Percentiles rank a stretch among this genome's conserved stretches.
These are phyloP conservation scores for Teinopalpus imperialis DNA, from an alignment of 2,888 invertebrate species.

Conservation along the genomic window DNA sequence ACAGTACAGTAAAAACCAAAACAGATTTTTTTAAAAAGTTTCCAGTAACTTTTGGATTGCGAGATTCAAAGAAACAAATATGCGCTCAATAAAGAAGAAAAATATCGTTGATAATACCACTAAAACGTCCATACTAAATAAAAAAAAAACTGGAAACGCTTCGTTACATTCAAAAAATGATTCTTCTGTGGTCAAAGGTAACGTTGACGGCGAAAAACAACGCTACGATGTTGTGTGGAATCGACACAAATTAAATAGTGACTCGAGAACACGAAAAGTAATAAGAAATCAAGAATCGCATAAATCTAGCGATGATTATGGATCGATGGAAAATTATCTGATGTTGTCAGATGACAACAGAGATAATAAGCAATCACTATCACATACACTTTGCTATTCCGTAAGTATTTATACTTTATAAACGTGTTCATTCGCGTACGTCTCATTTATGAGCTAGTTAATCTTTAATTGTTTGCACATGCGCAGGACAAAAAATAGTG, in stretches of 20 bases:
- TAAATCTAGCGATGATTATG: slow-evolving; percentile 18
- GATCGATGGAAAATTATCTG: slow-evolving; percentile 38
- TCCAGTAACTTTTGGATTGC: slow-evolving; percentile 17
- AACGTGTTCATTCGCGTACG: no score
- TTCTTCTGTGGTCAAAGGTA: slow-evolving; percentile 52
- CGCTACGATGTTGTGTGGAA: slow-evolving; percentile 52
- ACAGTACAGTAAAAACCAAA: slow-evolving; percentile 21
- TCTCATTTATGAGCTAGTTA: no score
- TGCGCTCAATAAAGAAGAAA: slow-evolving; percentile 47
- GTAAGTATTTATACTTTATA: no score
- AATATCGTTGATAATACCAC: slow-evolving; percentile 51
- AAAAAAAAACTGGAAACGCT: slow-evolving; percentile 30
- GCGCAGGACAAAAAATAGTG: no score
- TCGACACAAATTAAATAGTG: slow-evolving; percentile 44
- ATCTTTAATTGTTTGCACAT: no score
- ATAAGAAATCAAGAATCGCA: slow-evolving; percentile 33
- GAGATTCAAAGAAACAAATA: slow-evolving; percentile 35
- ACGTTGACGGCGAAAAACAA: slow-evolving; percentile 57
- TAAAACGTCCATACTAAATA: slow-evolving; percentile 38
- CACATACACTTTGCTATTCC: slow-evolving; percentile 29
- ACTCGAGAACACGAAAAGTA: slow-evolving; percentile 47
- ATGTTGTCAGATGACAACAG: slow-evolving; percentile 30
- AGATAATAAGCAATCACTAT: slow-evolving; percentile 29
- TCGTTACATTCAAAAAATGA: slow-evolving; percentile 33
- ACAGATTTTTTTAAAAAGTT: slow-evolving; percentile 23